A percentile compares a stretch with the other conserved stretches of the same genome.
These are phyloP conservation scores for Monomorium pharaonis DNA, from an alignment of 1,140 invertebrate species.

Conservation along the genomic window DNA sequence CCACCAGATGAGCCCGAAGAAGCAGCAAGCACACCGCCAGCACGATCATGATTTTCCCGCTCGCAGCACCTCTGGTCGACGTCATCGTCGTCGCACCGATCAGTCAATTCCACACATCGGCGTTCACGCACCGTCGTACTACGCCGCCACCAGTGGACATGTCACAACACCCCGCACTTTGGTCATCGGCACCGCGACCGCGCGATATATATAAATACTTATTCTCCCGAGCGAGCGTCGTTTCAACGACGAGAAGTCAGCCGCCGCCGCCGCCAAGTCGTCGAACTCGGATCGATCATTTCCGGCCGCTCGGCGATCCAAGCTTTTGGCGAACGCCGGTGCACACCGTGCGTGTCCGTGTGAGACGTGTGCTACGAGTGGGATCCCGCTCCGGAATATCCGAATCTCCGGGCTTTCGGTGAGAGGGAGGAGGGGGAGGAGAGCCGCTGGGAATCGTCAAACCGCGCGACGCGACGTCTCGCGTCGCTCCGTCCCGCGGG, in stretches of 20 bases:
- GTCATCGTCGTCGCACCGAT: conserved; percentile 23
- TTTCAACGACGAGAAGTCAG: conserved; percentile 10
- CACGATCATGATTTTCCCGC: conserved; percentile 62
- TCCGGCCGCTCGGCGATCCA: conserved; percentile 26
- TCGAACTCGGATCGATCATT: conserved; percentile 47
- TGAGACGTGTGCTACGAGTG: neutral
- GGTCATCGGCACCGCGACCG: conserved; percentile 4
- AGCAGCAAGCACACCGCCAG: conserved; percentile 62
- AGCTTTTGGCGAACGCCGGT: no score
- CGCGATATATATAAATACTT: neutral
- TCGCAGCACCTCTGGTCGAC: neutral
- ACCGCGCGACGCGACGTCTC: neutral
- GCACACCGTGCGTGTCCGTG: no score
- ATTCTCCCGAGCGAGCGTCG: neutral
- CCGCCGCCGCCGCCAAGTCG: conserved; percentile 24
- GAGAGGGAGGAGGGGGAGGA: no score
- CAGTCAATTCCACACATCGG: neutral
- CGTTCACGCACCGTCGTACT: conserved; percentile 11
- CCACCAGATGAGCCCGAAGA: conserved; percentile 61
- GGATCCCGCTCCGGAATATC: neutral
- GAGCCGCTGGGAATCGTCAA: neutral
- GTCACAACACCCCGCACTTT: conserved; percentile 39
- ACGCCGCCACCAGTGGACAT: conserved; percentile 18
- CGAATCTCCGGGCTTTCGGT: no score
- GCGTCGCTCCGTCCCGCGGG: neutral